These are phyloP conservation scores for Dissostichus mawsoni DNA, from an alignment of 2,113 vertebrate genomes.

Conservation along the genomic window DNA sequence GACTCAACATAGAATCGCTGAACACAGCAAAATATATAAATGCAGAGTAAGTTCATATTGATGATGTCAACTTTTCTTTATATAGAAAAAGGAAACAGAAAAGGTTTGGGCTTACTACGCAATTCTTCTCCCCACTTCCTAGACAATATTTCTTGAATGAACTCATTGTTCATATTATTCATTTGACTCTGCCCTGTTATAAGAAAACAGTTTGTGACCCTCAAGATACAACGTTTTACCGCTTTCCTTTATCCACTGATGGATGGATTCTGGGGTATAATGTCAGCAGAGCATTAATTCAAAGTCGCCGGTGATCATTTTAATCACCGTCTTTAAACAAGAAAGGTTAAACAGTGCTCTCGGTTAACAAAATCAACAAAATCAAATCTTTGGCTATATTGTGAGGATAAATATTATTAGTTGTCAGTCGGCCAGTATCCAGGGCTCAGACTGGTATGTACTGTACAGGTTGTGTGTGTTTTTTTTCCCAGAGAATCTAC, in stretches of 20 bases:
- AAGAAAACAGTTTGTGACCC: not conserved
- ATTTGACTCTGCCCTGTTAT: slow-evolving; percentile 1
- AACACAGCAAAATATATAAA: slow-evolving; percentile 24
- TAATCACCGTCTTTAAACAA: slow-evolving; percentile 7
- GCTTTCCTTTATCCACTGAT: not conserved
- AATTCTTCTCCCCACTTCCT: not conserved
- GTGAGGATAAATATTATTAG: slow-evolving; percentile 65
- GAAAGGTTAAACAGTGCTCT: slow-evolving; percentile 34
- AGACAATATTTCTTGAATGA: slow-evolving; percentile 12
- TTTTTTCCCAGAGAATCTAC: slow-evolving; percentile 44
- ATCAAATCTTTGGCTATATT: slow-evolving; percentile 51
- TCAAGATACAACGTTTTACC: not conserved
- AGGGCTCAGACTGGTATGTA: slow-evolving; percentile 51
- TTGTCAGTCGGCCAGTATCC: slow-evolving; percentile 20
- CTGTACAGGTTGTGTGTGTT: slow-evolving; percentile 33
- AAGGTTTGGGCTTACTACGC: not conserved
- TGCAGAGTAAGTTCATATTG: not conserved
- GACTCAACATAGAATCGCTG: slow-evolving; percentile 4
- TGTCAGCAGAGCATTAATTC: slow-evolving; percentile 19
- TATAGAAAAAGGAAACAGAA: slow-evolving; percentile 1
- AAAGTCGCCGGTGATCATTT: not conserved
- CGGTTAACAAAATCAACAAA: slow-evolving; percentile 48
- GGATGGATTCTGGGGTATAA: not conserved
- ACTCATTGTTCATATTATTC: slow-evolving; percentile 12
- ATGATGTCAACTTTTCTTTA: slow-evolving; percentile 21